Percentiles rank a stretch among this genome's conserved stretches.
Conservation (phyloP, 2,888 invertebrate species). For the Actias luna region DNA sequence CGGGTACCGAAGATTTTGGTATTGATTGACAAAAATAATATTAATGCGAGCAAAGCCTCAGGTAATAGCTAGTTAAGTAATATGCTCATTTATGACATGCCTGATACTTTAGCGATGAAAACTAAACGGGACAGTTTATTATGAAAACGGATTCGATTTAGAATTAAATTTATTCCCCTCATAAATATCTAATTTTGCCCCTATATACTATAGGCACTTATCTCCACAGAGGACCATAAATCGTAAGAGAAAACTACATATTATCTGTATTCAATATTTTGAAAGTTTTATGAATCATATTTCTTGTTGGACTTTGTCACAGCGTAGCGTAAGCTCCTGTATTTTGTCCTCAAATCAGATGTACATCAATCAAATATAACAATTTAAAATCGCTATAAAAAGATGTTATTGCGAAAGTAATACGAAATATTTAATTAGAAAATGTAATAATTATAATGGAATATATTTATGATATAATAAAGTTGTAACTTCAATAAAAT, state of each 20-base stretch:
- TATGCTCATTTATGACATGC: not conserved
- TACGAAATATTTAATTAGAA: not conserved
- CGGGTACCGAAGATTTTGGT: no score
- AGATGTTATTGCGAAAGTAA: not conserved
- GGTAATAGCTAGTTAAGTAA: no score
- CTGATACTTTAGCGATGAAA: not conserved
- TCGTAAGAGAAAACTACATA: slow-evolving; percentile 1
- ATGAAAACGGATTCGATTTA: not conserved
- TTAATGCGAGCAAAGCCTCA: not conserved
- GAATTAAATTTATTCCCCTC: slow-evolving; percentile 1
- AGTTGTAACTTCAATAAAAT: no score
- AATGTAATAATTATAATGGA: not conserved
- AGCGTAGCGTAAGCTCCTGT: no score
- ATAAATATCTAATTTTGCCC: not conserved
- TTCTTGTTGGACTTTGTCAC: not conserved
- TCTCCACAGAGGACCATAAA: slow-evolving; percentile 1
- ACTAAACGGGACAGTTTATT: not conserved
- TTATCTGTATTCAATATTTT: slow-evolving; percentile 1
- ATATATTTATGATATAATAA: not conserved
- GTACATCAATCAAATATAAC: no score
- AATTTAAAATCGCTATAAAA: slow-evolving; percentile 1
- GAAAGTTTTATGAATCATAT: slow-evolving; percentile 1
- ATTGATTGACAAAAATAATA: not conserved
- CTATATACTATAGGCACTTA: slow-evolving; percentile 6
- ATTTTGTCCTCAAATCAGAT: no score